phyloP scores from a whole-genome alignment of 1,140 invertebrate genomes.

The Oncopeltus fasciatus region DNA sequence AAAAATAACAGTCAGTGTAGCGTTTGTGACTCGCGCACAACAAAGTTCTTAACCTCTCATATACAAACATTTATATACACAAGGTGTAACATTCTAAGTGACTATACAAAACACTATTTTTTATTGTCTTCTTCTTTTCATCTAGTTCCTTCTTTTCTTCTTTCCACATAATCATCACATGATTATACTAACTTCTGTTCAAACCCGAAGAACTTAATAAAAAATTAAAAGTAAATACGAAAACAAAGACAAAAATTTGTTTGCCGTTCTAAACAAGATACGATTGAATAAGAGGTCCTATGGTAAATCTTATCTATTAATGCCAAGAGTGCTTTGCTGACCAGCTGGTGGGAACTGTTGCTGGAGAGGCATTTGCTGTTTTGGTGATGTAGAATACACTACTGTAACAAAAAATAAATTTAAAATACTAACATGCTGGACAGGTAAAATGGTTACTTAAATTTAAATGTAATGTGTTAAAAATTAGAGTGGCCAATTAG shows the following conservation, averaged over 20 bases:
- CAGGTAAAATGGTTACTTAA: no score
- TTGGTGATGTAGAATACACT: slow-evolving; percentile 6
- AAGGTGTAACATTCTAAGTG: slow-evolving; percentile 5
- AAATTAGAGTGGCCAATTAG: no score
- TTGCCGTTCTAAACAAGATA: slow-evolving; percentile 4
- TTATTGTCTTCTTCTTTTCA: slow-evolving; percentile 7
- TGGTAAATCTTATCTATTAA: not conserved
- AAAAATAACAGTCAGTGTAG: slow-evolving; percentile 8
- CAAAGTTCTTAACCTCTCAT: not conserved
- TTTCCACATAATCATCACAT: not conserved
- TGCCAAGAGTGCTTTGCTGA: not conserved
- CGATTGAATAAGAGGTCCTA: not conserved
- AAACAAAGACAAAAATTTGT: slow-evolving; percentile 1
- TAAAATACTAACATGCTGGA: no score
- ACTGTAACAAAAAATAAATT: slow-evolving; percentile 1
- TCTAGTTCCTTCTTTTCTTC: slow-evolving; percentile 3
- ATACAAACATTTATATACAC: slow-evolving; percentile 10
- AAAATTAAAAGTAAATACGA: not conserved
- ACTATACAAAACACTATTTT: slow-evolving; percentile 9
- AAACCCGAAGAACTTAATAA: not conserved
- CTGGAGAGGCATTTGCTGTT: slow-evolving; percentile 5
- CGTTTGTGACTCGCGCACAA: slow-evolving; percentile 6
- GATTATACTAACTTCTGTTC: not conserved
- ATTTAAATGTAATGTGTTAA: no score
- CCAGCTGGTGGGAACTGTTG: not conserved